Evolutionary conservation across 30 jellyfish, hydroid and myxozoan genomes (phyloP).

Genomic region (Aurelia aurita complex sp. Pacific): DNA sequence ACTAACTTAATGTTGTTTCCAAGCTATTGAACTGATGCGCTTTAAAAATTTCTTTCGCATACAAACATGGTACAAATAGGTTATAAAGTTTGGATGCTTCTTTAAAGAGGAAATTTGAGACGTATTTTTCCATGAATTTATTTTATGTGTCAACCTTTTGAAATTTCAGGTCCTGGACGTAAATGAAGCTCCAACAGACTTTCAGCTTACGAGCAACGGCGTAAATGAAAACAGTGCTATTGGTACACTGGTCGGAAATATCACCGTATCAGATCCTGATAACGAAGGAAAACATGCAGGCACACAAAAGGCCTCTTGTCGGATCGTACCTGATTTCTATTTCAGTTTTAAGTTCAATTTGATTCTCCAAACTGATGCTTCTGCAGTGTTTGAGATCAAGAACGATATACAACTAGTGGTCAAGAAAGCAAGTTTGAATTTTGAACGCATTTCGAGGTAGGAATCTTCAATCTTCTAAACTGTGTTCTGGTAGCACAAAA

Average conservation of each 20-base stretch:
- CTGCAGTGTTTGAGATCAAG: constrained; percentile 34
- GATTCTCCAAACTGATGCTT: constrained; percentile 1
- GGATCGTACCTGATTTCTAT: background rate
- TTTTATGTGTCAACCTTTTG: background rate
- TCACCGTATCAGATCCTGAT: constrained; percentile 84
- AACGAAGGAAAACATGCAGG: constrained; percentile 42
- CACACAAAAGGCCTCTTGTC: constrained; percentile 43
- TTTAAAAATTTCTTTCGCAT: no score
- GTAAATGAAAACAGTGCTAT: constrained; percentile 68
- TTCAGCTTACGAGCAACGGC: constrained; percentile 24
- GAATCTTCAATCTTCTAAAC: background rate
- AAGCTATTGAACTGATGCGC: no score
- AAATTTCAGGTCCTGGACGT: constrained; percentile 64
- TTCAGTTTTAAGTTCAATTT: no score
- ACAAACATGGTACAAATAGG: no score
- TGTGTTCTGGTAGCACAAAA: background rate
- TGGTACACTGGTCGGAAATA: constrained; percentile 40
- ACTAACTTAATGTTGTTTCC: no score
- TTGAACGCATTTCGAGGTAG: constrained; percentile 64
- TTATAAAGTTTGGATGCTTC: no score
- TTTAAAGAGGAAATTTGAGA: no score
- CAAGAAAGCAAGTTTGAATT: constrained; percentile 45
- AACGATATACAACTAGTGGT: constrained; percentile 40
- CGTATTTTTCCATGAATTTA: no score
- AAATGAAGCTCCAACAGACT: constrained; percentile 84